These are phyloP conservation scores for Dicaeum eximium DNA, from an alignment of 2,113 vertebrate species.

Conservation along the genomic window DNA sequence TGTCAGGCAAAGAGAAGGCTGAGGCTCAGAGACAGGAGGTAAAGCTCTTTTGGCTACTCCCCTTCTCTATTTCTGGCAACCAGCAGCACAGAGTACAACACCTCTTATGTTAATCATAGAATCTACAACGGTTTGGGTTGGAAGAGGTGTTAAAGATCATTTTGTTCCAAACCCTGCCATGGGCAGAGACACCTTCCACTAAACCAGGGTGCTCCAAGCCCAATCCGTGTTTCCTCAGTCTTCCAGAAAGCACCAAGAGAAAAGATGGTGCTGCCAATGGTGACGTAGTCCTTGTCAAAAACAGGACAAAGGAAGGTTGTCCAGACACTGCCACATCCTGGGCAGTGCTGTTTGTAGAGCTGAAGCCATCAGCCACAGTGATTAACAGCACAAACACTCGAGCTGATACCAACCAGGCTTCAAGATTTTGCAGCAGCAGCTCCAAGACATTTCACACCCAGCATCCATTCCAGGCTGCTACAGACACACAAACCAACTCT, in stretches of 20 bases:
- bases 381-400: fast-evolving
- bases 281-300: fast-evolving
- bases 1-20: not conserved
- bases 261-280: not conserved
- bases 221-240: fast-evolving
- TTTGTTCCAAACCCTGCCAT: not conserved
- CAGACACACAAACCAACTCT: not conserved
- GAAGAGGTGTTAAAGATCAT: not conserved
- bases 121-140: not conserved
- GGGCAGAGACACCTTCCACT: not conserved
- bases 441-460: not conserved
- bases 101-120: not conserved
- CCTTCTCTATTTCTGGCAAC: not conserved
- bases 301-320: not conserved
- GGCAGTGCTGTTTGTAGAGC: not conserved
- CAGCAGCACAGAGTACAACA: fast-evolving
- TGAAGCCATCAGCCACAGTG: not conserved
- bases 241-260: not conserved
- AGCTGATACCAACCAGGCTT: not conserved
- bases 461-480: not conserved
- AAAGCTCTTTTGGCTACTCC: not conserved
- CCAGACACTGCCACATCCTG: not conserved
- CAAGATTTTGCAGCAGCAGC: not conserved
- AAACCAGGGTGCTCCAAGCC: not conserved
- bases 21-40: not conserved